Percentiles rank a stretch among this genome's conserved stretches.
phyloP scores from a whole-genome alignment of 2,888 invertebrate species.

The Cactoblastis cactorum region DNA sequence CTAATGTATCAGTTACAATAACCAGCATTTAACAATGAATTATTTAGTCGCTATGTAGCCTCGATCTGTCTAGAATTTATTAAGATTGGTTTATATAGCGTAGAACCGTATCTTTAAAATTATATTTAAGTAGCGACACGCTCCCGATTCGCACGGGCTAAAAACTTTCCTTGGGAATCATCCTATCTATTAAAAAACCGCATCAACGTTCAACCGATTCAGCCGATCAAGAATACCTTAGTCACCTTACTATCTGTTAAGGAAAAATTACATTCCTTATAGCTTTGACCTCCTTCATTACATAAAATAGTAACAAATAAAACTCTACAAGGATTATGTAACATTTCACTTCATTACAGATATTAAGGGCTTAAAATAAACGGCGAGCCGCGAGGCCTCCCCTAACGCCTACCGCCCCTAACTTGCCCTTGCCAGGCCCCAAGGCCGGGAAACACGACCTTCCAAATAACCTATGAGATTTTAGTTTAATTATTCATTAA shows the following conservation, averaged over 20 bases:
- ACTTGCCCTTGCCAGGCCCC: constrained; percentile 26
- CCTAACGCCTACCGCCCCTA: constrained; percentile 22
- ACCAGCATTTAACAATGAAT: constrained; percentile 15
- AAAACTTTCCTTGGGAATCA: too few relatives aligned
- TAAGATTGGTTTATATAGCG: neutral
- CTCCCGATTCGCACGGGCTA: too few relatives aligned
- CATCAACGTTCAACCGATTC: too few relatives aligned
- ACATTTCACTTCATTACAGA: constrained; percentile 20
- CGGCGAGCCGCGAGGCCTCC: constrained; percentile 25
- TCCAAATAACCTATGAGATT: constrained; percentile 13
- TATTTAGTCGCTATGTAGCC: constrained; percentile 4
- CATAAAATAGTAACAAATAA: constrained; percentile 12
- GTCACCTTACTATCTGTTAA: neutral
- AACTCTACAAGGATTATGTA: constrained; percentile 23
- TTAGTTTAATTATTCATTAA: constrained; percentile 1
- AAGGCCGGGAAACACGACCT: constrained; percentile 21
- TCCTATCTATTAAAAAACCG: too few relatives aligned
- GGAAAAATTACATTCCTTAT: constrained; percentile 10
- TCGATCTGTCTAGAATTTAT: constrained; percentile 11
- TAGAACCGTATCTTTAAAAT: neutral
- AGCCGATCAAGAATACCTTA: neutral
- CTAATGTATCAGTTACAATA: constrained; percentile 14
- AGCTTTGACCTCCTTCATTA: constrained; percentile 10
- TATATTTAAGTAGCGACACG: neutral
- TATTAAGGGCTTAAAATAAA: constrained; percentile 25